These are phyloP conservation scores for Candidula unifasciata DNA, from an alignment of 2,888 invertebrate species.

Conservation along the genomic window DNA sequence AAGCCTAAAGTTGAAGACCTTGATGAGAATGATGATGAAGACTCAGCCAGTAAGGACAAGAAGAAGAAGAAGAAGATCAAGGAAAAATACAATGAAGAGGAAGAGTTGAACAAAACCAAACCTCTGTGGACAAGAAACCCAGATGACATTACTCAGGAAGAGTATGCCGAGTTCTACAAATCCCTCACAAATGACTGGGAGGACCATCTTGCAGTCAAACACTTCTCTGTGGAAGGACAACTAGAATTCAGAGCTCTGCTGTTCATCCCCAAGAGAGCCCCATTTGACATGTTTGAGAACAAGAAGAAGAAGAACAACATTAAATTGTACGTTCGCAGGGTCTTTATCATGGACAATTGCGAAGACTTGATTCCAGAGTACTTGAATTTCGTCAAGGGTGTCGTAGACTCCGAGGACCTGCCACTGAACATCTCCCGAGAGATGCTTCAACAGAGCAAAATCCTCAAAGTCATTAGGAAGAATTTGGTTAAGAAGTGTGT, in stretches of 20 bases:
- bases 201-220: conserved; percentile 92
- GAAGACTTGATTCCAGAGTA: conserved; percentile 99
- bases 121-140: conserved; percentile 98
- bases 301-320: conserved; percentile 99
- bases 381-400: conserved; percentile 88
- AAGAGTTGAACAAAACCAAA: conserved; percentile 98
- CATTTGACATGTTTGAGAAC: conserved; percentile 98
- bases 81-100: conserved; percentile 98
- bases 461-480: conserved; percentile 98
- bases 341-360: conserved; percentile 99
- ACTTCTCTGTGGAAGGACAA: conserved; percentile 79
- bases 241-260: conserved; percentile 95
- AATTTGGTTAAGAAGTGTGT: conserved; percentile 99
- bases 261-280: conserved; percentile 93
- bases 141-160: conserved; percentile 96
- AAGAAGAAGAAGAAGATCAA: conserved; percentile 98
- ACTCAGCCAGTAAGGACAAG: conserved; percentile 83
- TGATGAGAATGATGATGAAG: conserved; percentile 53
- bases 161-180: conserved; percentile 99
- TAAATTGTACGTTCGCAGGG: conserved; percentile 96
- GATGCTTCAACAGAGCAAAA: conserved; percentile 99
- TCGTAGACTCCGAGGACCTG: conserved; percentile 99
- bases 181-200: conserved; percentile 98
- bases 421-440: conserved; percentile 99
- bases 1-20: conserved; percentile 57